Evolutionary conservation across 2,797 vertebrate genomes (phyloP), one percentile per base, ranked within the genome.

Genomic region (Acanthurus leucopareius): DNA sequence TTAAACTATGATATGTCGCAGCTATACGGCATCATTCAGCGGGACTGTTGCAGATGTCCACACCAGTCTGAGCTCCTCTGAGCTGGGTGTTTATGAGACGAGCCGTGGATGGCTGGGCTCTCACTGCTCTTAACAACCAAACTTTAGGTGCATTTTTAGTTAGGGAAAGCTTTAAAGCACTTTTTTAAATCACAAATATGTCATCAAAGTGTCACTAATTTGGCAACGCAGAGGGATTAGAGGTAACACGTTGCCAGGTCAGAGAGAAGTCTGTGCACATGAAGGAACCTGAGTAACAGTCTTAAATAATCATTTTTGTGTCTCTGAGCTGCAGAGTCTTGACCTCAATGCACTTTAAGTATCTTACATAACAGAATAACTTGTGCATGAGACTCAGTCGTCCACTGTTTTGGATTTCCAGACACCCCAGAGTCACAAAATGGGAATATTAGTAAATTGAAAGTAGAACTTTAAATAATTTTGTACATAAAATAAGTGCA

Each of bases 1-100:
- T 95, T 95, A 95, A 94, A 93, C 90, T 90, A 83, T 93, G 94
- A 94, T 93, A 88, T 90, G 89, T 85, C 86, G 86, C 77, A 75
- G 93, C 86, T 85, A 83, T 84, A 76, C 83, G 77, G 89, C 92
- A 93, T 94, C 94, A 93, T 94, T 96, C 94, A 94, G 89, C 88
- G 44, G 86, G 87, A 77, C 85, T 86, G 92, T 69, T 89, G 92
- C 87, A 86, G 86, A 89, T 91, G 90, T 92, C 91, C 82, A 35
- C 48, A 79, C 77, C 79, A 83, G 92, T 89, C 86, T 82, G 32
- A 88, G 85, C 88, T 90, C 77, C 72, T 64, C 84, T 76, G 86
- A 89, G 78, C 61, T 86, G 88, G 88, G 76, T 90, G 85, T 89
- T 86, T 87, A 69, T 83, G 62, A 82, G 81, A 80, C 88, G 92